Evolutionary conservation across 2,113 vertebrate genomes (phyloP), one percentile per base, ranked within the genome.

Genomic region (Passer montanus): DNA sequence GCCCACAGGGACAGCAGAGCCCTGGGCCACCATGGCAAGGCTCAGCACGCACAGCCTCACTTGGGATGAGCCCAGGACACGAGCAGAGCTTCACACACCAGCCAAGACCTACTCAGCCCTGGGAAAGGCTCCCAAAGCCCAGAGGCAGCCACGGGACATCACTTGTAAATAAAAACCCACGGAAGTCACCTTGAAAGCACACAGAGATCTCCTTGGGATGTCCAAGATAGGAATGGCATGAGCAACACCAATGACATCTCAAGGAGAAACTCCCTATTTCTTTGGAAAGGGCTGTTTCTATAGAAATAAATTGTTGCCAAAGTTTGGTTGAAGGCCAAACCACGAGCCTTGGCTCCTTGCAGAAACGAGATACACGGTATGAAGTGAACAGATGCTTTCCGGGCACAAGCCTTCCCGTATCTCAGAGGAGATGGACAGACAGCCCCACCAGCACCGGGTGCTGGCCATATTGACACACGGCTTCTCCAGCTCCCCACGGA

Each of bases 221-320:
- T 26, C 83, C 62, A 43, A 74, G 77, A 63, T 22, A 84, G 30
- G 80, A 67, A 84, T 19, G 39, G 64, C 53, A 87, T 0, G 3
- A 84, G 64, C 53, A 59, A 93, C 2, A 88, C 27, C 95, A 97
- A 95, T 96, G 93, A 94, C 89, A 94, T 52, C 89, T 94, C 94
- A 97, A 97, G 93, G 95, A 94, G 93, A 97, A 96, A 84, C 15
- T 55, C 50, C 17, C 13, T 21, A 44, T 44, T 73, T 84, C 43
- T 69, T 49, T 35, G 30, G 13, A 73, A 69, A 47, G 24, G 26
- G 22, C 13, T 22, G 31, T 31, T 84, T 87, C 63, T n/a, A 86
- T 7, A 84, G 76, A 70, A 87, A 84, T 78, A 62, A 87, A 78
- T 49, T n/a, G 35, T 47, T 84, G 53, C 47, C 66, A 19, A 81